Base-by-base conservation (phyloP, 1,140 invertebrate genomes). In the Drosophila rufa region DNA sequence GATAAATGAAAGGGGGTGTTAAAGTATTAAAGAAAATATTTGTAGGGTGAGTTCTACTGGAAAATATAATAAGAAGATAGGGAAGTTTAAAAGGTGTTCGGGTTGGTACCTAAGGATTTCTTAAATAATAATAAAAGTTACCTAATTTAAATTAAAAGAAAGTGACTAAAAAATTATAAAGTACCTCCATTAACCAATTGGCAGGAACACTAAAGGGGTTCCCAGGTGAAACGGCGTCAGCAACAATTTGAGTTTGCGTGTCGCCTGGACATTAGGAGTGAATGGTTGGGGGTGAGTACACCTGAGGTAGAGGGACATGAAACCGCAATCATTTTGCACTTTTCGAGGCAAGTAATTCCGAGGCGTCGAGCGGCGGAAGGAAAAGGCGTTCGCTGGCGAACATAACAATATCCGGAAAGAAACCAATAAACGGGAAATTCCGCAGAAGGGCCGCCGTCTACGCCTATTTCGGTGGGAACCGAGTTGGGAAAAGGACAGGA, bases 261-360 rank as follows among this genome's bases (percentile, higher is more conserved):
- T 70, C 59, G 66, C 42, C 47, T 48, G n/a, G 40, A 47, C 77
- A 87, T 87, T 89, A 87, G 51, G 57, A 17, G 53, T 7, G 25
- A 27, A 15, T n/a, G 36, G 50, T 25, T n/a, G 43, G 48, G 46
- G 17, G 17, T 40, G 42, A n/a, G 43, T 1, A 36, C 30, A 62
- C 22, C 40, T 58, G 9, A 22, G 38, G 38, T 22, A 51, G 48
- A 19, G 27, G n/a, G 19, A 81, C 84, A 81, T 51, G 81, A 90
- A 90, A 81, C 85, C 85, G 85, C 85, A 90, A 90, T 90, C 85
- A 89, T 85, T 89, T 89, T 85, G 85, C 85, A 89, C 85, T 82
- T 90, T 90, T 84, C 46, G 58, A 57, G 67, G 71, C 43, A 69
- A 61, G 46, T 27, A 48, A 17, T 74, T 47, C 45, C 60, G 69